A percentile compares a stretch with the other conserved stretches of the same genome.
Evolutionary conservation across 2,113 vertebrate species (phyloP).

Genomic region (Narcine bancroftii): DNA sequence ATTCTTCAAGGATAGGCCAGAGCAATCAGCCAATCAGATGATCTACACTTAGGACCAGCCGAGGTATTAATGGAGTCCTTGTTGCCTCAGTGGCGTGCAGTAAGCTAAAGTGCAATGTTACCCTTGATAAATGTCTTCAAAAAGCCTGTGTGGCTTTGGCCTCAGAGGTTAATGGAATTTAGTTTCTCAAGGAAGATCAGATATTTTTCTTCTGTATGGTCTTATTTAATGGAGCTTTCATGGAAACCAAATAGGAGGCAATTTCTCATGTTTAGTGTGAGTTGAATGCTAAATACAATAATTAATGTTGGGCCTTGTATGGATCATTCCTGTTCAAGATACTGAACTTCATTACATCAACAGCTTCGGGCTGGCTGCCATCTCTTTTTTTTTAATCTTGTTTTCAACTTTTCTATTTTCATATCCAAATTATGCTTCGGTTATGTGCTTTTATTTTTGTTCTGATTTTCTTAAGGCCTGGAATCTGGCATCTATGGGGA

Average conservation of each 20-base stretch:
- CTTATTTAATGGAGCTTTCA: background rate
- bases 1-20: background rate
- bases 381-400: background rate
- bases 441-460: background rate
- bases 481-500: no score
- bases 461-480: background rate
- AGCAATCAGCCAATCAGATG: background rate
- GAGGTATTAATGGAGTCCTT: background rate
- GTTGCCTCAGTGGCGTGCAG: background rate
- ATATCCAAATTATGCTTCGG: background rate
- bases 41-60: no score
- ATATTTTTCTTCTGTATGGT: background rate
- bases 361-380: background rate
- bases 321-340: background rate
- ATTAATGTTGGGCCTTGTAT: background rate
- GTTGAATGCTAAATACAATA: background rate
- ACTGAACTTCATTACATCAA: background rate
- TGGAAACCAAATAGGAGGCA: background rate
- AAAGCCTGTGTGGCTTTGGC: background rate
- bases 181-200: background rate
- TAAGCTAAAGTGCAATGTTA: background rate
- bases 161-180: background rate
- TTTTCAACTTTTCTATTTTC: background rate
- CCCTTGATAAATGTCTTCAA: background rate
- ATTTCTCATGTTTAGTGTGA: conserved; percentile 4